Conservation (phyloP, 1,140 invertebrate genomes). For the Centruroides sculpturatus region DNA sequence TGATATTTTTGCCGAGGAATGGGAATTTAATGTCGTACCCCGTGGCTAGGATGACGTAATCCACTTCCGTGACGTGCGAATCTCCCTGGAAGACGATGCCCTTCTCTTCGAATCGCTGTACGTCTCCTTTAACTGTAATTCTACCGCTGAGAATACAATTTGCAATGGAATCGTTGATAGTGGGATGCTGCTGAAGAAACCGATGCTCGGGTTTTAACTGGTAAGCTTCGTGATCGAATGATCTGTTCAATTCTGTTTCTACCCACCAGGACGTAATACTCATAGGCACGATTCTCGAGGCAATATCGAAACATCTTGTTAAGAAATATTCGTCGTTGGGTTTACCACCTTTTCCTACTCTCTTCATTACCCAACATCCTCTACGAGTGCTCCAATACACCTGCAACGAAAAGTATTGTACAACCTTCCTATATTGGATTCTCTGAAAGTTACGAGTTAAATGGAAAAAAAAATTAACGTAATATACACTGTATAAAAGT, state of each 20-base stretch:
- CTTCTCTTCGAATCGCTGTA: slow-evolving; percentile 23
- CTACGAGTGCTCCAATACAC: slow-evolving; percentile 34
- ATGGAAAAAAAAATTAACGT: too few species aligned
- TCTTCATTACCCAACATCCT: slow-evolving; percentile 33
- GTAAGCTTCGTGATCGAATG: slow-evolving; percentile 27
- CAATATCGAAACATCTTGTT: slow-evolving; percentile 9
- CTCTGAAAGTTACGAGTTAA: too few species aligned
- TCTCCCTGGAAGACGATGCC: slow-evolving; percentile 24
- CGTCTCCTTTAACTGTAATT: slow-evolving; percentile 29
- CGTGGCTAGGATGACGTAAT: slow-evolving; percentile 16
- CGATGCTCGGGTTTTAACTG: slow-evolving; percentile 13
- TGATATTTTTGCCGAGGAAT: background rate
- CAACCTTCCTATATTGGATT: too few species aligned
- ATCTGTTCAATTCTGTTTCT: slow-evolving; percentile 1
- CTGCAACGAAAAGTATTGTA: slow-evolving; percentile 12
- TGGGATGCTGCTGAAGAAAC: slow-evolving; percentile 33
- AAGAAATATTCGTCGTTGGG: slow-evolving; percentile 23
- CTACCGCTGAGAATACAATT: slow-evolving; percentile 29
- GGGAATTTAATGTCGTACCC: slow-evolving; percentile 20
- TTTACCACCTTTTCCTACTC: slow-evolving; percentile 26
- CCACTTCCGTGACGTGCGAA: background rate
- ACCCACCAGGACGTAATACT: background rate
- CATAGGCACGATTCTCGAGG: slow-evolving; percentile 2
- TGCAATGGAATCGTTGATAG: slow-evolving; percentile 37
- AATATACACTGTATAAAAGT: too few species aligned